Conservation (phyloP, 2,888 invertebrate species). For the Dicyrtomina minuta region DNA sequence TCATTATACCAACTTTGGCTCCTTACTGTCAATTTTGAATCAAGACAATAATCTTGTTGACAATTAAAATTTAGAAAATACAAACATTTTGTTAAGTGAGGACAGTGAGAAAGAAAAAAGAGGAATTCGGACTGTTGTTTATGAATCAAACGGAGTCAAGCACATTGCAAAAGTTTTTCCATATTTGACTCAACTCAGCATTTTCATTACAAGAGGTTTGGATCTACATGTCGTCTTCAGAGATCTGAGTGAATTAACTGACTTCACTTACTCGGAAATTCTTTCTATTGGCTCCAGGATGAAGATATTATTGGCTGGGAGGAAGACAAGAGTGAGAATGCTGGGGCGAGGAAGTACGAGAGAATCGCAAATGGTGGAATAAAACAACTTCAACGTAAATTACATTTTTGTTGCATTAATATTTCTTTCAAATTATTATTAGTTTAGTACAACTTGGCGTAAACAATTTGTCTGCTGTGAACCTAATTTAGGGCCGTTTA, state of each 20-base stretch:
- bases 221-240: conserved; percentile 25
- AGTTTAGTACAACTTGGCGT: too few species aligned
- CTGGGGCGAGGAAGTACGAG: background rate
- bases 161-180: conserved; percentile 16
- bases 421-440: background rate
- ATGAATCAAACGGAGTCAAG: conserved; percentile 20
- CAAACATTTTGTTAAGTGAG: too few species aligned
- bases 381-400: conserved; percentile 20
- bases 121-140: conserved; percentile 18
- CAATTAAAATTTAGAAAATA: too few species aligned
- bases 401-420: background rate
- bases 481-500: too few species aligned
- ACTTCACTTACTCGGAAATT: conserved; percentile 24
- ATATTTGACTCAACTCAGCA: conserved; percentile 8
- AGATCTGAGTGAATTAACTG: conserved; percentile 4
- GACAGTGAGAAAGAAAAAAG: background rate
- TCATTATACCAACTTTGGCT: too few species aligned
- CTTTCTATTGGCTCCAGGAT: conserved; percentile 24
- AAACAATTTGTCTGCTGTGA: too few species aligned
- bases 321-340: background rate
- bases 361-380: conserved; percentile 11
- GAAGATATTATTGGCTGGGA: conserved; percentile 20
- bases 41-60: too few species aligned
- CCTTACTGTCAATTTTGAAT: too few species aligned
- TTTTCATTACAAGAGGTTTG: conserved; percentile 9